Conservation (phyloP, 2,797 vertebrate species). For the Cyprinella venusta region DNA sequence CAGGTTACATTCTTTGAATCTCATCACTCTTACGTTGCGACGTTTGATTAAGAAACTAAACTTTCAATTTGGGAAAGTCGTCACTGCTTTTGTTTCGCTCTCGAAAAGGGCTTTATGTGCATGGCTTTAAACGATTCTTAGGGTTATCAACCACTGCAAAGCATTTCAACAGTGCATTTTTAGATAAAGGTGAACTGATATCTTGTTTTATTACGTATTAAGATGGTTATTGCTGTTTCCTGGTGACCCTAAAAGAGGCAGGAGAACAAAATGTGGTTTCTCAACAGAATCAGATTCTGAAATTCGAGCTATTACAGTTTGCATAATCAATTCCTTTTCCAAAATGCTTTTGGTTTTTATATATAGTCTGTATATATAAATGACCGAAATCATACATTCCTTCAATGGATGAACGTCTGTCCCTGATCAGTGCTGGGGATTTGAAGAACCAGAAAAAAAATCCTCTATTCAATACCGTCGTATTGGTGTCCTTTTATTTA, state of each 20-base stretch:
- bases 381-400: constrained; percentile 77
- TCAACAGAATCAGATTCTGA: constrained; percentile 46
- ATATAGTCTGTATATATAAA: constrained; percentile 55
- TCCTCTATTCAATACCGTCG: constrained; percentile 1
- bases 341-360: constrained; percentile 66
- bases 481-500: constrained; percentile 1
- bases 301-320: constrained; percentile 54
- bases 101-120: constrained; percentile 24
- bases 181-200: not conserved
- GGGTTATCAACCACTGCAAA: constrained; percentile 30
- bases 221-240: constrained; percentile 77
- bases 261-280: constrained; percentile 15
- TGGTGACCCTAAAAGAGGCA: constrained; percentile 34
- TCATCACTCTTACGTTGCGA: constrained; percentile 5
- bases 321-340: constrained; percentile 65
- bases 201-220: constrained; percentile 9
- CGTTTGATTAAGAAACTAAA: constrained; percentile 41
- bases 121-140: constrained; percentile 34
- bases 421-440: constrained; percentile 68
- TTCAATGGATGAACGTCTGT: constrained; percentile 74
- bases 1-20: constrained; percentile 41
- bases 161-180: constrained; percentile 40
- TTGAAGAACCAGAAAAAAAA: constrained; percentile 34
- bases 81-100: constrained; percentile 43
- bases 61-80: constrained; percentile 35